Evolutionary conservation across 2,888 invertebrate genomes (phyloP), one percentile per base, ranked within the genome.

Genomic region (Nemotelus nigrinus): DNA sequence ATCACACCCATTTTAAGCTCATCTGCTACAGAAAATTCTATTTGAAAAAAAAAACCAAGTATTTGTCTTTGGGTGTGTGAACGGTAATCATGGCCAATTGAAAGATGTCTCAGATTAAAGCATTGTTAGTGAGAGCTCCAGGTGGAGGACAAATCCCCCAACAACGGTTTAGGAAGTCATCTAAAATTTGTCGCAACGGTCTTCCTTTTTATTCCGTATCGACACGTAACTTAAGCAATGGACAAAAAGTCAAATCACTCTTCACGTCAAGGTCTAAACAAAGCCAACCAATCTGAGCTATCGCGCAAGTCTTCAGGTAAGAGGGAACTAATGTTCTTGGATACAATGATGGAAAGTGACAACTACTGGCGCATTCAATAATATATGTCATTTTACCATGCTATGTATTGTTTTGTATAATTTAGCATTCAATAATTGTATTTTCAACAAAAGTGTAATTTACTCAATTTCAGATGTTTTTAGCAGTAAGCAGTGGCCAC

Each of bases 241-340:
- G 94, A 93, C 89, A 93, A 93, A 88, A 94, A 94, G 89, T 89
- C 91, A 86, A 90, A 90, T 85, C 90, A 89, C 88, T 91, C 91
- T 88, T 89, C 90, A 85, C 88, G 90, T 87, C 91, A 92, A 88
- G 89, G 90, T 88, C 91, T 91, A 87, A 88, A 91, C 88, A 94
- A 92, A 90, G 91, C 91, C 85, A 87, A 89, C 82, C 74, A 68
- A 60, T 67, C 91, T 93, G 94, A 95, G 88, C 89, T 8, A 60
- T 55, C 90, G 84, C 94, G 93, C 86, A 93, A 93, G 87, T 89
- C 85, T 86, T 90, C 92, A 90, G 93, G 93, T 93, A 85, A 86
- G 77, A 53, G 53, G 43, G 48, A 57, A 8, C 72, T 45, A 47
- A 44, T 60, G 58, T 44, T 44, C 7, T 58, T 43, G 10, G 71